Conservation (phyloP, 2,797 vertebrate genomes). For the Anas bahamensis region DNA sequence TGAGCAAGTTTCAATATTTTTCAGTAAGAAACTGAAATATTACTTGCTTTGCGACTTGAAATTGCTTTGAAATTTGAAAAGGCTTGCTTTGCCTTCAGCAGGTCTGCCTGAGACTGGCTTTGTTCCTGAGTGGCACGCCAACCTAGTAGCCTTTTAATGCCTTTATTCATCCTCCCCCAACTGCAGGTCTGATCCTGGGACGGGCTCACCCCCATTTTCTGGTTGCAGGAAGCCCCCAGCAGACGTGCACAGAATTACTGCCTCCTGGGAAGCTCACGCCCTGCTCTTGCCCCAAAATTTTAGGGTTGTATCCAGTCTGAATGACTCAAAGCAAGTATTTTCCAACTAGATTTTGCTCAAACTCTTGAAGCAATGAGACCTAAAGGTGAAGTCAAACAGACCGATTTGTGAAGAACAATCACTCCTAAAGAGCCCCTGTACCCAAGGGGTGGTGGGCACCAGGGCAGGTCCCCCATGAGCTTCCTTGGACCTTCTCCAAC, state of each 20-base stretch:
- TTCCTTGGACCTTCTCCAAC: neutral
- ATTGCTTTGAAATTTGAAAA: too few species aligned
- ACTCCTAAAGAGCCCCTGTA: neutral
- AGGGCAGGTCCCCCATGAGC: neutral
- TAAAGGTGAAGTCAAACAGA: neutral
- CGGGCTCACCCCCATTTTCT: neutral
- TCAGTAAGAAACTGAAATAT: neutral
- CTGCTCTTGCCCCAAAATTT: neutral
- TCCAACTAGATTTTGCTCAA: neutral
- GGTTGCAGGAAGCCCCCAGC: neutral
- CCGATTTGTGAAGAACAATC: neutral
- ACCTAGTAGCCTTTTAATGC: neutral
- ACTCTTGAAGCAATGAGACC: neutral
- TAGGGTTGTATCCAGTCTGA: neutral
- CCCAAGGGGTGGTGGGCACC: neutral
- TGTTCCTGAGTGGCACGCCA: neutral
- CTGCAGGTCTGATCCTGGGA: neutral
- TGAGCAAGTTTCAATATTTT: neutral
- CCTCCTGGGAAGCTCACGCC: neutral
- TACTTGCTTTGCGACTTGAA: neutral
- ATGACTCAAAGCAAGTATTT: neutral
- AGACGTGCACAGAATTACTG: neutral
- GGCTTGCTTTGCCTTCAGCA: neutral
- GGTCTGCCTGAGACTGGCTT: constrained; percentile 13
- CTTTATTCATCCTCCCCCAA: neutral